Percentiles rank a stretch among this genome's conserved stretches.
Conservation (phyloP, 2,113 vertebrate species). For the Ammodytes dubius region DNA sequence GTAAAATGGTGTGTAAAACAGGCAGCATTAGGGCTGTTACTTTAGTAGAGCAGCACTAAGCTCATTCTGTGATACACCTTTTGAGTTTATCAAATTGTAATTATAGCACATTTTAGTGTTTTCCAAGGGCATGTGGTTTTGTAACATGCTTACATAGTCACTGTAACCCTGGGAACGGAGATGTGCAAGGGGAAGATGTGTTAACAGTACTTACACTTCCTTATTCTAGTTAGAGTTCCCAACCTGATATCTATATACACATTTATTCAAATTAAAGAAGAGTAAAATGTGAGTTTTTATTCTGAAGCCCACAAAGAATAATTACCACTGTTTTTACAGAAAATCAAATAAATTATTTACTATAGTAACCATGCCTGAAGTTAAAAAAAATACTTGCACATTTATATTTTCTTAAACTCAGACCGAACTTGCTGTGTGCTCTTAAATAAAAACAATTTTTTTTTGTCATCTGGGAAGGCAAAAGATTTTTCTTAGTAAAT, state of each 20-base stretch:
- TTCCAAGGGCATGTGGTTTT: neutral
- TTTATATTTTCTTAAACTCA: neutral
- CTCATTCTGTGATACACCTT: neutral
- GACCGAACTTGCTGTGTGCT: neutral
- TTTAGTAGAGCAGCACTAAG: slow-evolving; percentile 10
- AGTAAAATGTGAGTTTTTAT: slow-evolving; percentile 1
- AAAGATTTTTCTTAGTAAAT: neutral
- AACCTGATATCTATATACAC: too few relatives aligned
- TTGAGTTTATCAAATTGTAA: slow-evolving; percentile 2
- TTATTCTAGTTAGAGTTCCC: neutral
- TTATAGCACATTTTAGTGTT: neutral
- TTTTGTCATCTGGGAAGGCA: neutral
- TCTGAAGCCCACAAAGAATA: neutral
- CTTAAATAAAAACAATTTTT: neutral
- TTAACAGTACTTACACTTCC: neutral
- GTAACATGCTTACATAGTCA: slow-evolving; percentile 6
- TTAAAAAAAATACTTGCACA: neutral
- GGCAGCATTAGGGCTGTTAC: neutral
- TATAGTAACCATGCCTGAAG: neutral
- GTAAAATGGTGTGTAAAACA: slow-evolving; percentile 35
- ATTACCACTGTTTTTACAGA: neutral
- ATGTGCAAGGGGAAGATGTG: neutral
- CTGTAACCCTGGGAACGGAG: neutral
- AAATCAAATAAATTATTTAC: neutral
- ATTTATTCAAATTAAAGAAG: neutral